Base-by-base conservation (phyloP, 1,140 invertebrate genomes). In the Manduca sexta region DNA sequence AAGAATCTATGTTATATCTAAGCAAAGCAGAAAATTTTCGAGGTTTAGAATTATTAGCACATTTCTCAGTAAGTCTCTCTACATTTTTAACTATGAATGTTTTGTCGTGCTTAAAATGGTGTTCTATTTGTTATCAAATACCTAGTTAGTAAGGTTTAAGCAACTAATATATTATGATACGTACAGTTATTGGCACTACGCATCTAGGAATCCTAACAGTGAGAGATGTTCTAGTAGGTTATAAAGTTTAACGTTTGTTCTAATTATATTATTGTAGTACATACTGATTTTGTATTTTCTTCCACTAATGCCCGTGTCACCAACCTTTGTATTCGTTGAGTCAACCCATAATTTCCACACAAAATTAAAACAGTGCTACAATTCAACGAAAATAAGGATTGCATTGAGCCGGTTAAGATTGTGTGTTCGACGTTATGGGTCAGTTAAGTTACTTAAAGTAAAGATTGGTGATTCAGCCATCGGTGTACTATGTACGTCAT, bases 101-200 rank as follows among this genome's bases (percentile, higher is more conserved):
- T 87, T 87, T 86, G 84, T 87, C 86, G 86, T 87, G 86, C 86
- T 87, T 85, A 85, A 85, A 78, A 85, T 82, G 86, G 86, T 87
- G 86, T 87, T 87, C 86, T 86, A 85, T 86, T 87, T 87, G 84
- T 87, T 87, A 86, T 85, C 74, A 84, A 86, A 86, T 87, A 86
- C 80, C 80, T 87, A 87, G 83, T 61, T 78, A 74, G 68, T 87
- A 87, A 86, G 82, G 71, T 84, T 74, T 76, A 85, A 81, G 72
- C 75, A 82, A 86, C 59, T 75, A 73, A 74, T 71, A 65, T 54
- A 60, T 17, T 40, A 40, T 43, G 11, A 43, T 21, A 30, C 8
- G 74, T 81, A 73, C 86, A 87, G 86, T 87, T 87, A 87, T 87
- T 87, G 86, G 86, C 86, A 87, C 86, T 87, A 84, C 64, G 56